These are phyloP conservation scores for Tetramorium alpestre DNA, from an alignment of 1,140 invertebrate species.

Conservation along the genomic window DNA sequence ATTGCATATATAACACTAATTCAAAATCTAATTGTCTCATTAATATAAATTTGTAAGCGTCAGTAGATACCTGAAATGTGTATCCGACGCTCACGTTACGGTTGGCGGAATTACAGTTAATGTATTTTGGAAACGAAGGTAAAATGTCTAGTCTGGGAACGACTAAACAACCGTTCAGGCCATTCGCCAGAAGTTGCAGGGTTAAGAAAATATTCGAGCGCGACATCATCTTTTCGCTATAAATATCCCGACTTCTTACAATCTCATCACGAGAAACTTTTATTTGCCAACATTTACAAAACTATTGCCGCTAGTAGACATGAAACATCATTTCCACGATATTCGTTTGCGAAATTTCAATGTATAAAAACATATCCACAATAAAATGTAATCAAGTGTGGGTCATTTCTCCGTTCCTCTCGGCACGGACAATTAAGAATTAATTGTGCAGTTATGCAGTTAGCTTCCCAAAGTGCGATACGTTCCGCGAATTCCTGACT, in stretches of 20 bases:
- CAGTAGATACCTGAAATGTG: background rate
- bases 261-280: conserved; percentile 6
- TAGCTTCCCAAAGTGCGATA: conserved; percentile 11
- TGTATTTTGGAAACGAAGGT: conserved; percentile 80
- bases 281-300: background rate
- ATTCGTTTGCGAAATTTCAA: background rate
- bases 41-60: background rate
- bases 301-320: background rate
- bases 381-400: background rate
- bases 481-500: conserved; percentile 61
- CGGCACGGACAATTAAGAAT: background rate
- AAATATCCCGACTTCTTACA: conserved; percentile 12
- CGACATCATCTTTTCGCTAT: conserved; percentile 35
- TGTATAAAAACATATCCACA: background rate
- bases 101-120: conserved; percentile 47
- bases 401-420: background rate
- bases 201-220: conserved; percentile 43
- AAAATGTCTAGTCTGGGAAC: conserved; percentile 71
- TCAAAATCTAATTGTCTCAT: background rate
- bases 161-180: conserved; percentile 58
- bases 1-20: background rate
- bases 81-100: background rate
- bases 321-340: background rate
- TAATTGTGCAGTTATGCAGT: background rate
- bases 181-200: conserved; percentile 64